These are phyloP conservation scores for Lomographa bimaculata DNA, from an alignment of 2,888 invertebrate species.

Conservation along the genomic window DNA sequence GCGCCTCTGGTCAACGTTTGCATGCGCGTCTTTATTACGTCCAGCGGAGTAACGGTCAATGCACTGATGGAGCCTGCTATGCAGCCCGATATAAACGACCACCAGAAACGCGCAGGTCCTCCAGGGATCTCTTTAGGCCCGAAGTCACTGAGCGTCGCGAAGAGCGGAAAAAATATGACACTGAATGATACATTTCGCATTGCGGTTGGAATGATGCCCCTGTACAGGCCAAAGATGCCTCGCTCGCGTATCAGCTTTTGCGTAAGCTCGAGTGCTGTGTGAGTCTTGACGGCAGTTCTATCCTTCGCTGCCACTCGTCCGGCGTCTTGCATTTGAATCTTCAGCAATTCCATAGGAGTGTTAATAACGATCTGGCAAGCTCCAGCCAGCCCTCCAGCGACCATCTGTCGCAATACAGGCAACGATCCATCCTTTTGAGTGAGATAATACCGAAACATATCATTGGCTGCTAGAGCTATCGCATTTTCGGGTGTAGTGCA, in stretches of 20 bases:
- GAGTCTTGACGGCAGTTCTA: slow-evolving; percentile 82
- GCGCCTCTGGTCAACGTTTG: slow-evolving; percentile 95
- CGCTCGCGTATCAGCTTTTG: too few relatives aligned
- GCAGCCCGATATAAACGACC: slow-evolving; percentile 96
- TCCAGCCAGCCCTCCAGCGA: slow-evolving; percentile 97
- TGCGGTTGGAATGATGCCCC: too few relatives aligned
- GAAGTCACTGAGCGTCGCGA: too few relatives aligned
- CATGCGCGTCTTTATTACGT: slow-evolving; percentile 98
- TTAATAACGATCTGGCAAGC: slow-evolving; percentile 98
- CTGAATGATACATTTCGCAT: too few relatives aligned
- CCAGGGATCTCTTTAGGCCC: too few relatives aligned
- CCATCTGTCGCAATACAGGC: slow-evolving; percentile 92
- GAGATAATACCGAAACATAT: slow-evolving; percentile 95
- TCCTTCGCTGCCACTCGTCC: slow-evolving; percentile 92
- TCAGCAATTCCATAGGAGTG: slow-evolving; percentile 99
- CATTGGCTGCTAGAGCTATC: slow-evolving; percentile 98
- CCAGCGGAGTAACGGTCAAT: slow-evolving; percentile 96
- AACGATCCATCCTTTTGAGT: slow-evolving; percentile 86
- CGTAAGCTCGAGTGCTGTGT: too few relatives aligned
- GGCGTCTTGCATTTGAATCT: slow-evolving; percentile 99
- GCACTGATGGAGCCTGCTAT: slow-evolving; percentile 96
- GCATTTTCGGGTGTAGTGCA: slow-evolving; percentile 99
- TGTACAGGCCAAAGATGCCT: too few relatives aligned
- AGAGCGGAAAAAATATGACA: neutral
- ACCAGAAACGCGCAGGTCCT: slow-evolving; percentile 46